Base-by-base conservation (phyloP, 2,113 vertebrate genomes). In the Paratilapia polleni region DNA sequence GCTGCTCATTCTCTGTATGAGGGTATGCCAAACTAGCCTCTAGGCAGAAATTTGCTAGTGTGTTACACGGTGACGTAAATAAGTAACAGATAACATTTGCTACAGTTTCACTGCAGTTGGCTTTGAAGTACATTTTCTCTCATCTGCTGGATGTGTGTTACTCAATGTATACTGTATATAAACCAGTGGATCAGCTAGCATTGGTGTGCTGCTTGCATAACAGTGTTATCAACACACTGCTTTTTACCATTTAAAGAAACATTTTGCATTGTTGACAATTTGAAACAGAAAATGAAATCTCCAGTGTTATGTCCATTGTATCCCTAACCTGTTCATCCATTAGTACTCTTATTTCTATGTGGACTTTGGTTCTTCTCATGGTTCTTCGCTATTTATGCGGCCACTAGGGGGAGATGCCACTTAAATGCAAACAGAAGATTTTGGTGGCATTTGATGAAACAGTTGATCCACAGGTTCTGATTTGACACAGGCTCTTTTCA, bases 1-100 rank as follows among this genome's bases (percentile, higher is more conserved):
- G 68, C 68, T 73, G 68, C 52, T 52, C 68, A 54, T 52, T 73
- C 68, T 52, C 68, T 73, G 68, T 73, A 31, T 73, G 68, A 73
- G 26, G 66, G 26, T 52, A 52, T 73, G 68, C 68, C 68, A 73
- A 73, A 26, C 47, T 73, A 73, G 47, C 17, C 47, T 52, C 11
- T 52, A 73, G 47, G 68, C 47, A 73, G 20, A 73, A 73, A 54
- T 73, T 28, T 73, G 68, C 68, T 17, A 6, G 47, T 54, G 26
- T 52, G 68, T 52, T 54, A 73, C 26, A 54, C 47, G 31, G 68
- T 73, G 68, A 73, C 26, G 47, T 52, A 73, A 43, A 52, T 73
- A 52, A 73, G 68, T 73, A 49, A 73, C 68, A 52, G 47, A 73
- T 73, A 70, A 70, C 24, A 73, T 73, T 73, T 73, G 11, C 6